Base-by-base conservation (phyloP, 2,797 vertebrate species). In the Alectoris magna region DNA sequence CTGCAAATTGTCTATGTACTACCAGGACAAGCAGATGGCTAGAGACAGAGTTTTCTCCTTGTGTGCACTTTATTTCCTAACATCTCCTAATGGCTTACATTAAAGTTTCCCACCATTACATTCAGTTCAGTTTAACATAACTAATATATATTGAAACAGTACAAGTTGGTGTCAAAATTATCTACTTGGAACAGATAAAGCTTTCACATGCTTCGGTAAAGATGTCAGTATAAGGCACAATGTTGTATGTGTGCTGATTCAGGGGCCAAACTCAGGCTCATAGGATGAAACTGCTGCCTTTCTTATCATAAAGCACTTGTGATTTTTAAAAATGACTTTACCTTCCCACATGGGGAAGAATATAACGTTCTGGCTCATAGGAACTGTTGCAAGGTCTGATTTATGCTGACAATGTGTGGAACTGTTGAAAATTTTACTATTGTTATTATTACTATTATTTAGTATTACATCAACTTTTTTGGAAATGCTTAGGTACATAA, bases 1-100 rank as follows among this genome's bases (percentile, higher is more conserved):
- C 81, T 96, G 90, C 82, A 95, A 8, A 91, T 96, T 76, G 95
- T 87, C 56, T 90, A 14, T 86, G 26, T 84, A 91, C 78, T 95
- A 93, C 84, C 78, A 81, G 82, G 87, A 94, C 87, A 96, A 96
- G 83, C 97, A 97, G 97, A 97, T 95, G 96, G 95, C 74, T 89
- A 83, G 94, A 96, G 95, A 87, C 73, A 82, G 36, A 14, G 8
- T 87, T 89, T 95, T 90, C 83, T 95, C 91, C 85, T 96, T 89
- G 90, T 51, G 53, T 91, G 78, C 70, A 94, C 87, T 96, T 96
- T 96, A 87, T 92, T 74, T 95, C 86, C 38, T 93, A 93, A 80
- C 5, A 2, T 88, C 73, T 90, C 87, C 81, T 94, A 95, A 95
- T 85, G 62, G 39, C 74, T 81, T 94, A 78, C 83, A 96, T 93